Evolutionary conservation across 2,888 invertebrate species (phyloP).

Genomic region (Rhopalosiphum nymphaeae): DNA sequence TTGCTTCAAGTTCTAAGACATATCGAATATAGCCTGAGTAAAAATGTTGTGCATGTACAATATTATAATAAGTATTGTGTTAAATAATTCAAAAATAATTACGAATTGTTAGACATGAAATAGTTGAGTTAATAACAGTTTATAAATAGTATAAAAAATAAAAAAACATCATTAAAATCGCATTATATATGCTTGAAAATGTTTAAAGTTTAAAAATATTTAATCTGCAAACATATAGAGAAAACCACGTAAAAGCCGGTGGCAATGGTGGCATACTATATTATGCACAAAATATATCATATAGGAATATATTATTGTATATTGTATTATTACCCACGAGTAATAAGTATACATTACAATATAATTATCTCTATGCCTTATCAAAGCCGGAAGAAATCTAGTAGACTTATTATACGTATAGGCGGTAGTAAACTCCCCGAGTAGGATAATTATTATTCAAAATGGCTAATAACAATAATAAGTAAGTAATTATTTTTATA

Average conservation of each 20-base stretch:
- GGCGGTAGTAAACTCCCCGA: not conserved
- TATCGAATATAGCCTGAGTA: not conserved
- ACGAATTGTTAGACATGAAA: not conserved
- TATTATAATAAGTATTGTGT: no score
- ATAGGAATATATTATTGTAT: not conserved
- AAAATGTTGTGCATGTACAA: not conserved
- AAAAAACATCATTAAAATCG: conserved; percentile 7
- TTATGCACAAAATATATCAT: not conserved
- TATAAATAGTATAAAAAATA: not conserved
- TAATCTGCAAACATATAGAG: not conserved
- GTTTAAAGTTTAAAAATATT: not conserved
- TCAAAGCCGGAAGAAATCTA: conserved; percentile 17
- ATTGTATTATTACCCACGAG: not conserved
- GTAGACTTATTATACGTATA: not conserved
- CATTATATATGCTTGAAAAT: not conserved
- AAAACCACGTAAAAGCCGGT: not conserved
- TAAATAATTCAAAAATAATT: no score
- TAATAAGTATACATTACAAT: not conserved
- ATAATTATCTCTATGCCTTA: conserved; percentile 14
- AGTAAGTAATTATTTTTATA: not conserved
- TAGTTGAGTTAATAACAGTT: not conserved
- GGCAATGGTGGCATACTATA: not conserved
- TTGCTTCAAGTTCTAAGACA: not conserved
- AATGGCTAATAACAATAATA: not conserved
- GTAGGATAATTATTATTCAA: not conserved